These are phyloP conservation scores for Orthosia incerta DNA, from an alignment of 2,888 invertebrate genomes.

Conservation along the genomic window DNA sequence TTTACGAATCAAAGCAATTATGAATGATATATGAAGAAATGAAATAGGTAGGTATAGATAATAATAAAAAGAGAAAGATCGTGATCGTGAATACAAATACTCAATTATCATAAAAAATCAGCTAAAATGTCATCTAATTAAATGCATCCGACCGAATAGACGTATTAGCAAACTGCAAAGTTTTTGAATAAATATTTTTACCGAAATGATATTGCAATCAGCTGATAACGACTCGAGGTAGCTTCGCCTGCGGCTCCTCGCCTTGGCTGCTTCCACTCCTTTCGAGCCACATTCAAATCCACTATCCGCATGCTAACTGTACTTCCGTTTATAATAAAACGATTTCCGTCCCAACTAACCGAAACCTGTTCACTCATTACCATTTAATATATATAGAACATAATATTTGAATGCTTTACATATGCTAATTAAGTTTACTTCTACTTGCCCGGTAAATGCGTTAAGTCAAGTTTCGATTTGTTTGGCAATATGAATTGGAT, in stretches of 20 bases:
- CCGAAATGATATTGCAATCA: constrained; percentile 37
- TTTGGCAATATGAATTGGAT: constrained; percentile 11
- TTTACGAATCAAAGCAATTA: neutral
- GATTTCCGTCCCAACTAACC: constrained; percentile 76
- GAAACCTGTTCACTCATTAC: constrained; percentile 75
- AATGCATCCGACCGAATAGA: constrained; percentile 1
- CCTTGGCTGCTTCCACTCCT: constrained; percentile 66
- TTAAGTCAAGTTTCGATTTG: constrained; percentile 8
- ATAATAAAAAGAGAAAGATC: constrained; percentile 15
- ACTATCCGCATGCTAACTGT: constrained; percentile 58
- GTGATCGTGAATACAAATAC: neutral
- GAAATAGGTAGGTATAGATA: neutral
- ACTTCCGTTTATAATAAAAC: constrained; percentile 78
- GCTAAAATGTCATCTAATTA: constrained; percentile 17
- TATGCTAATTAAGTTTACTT: constrained; percentile 47
- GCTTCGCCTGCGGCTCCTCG: constrained; percentile 48
- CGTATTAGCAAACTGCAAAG: constrained; percentile 3
- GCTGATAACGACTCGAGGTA: constrained; percentile 48
- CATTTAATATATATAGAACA: constrained; percentile 60
- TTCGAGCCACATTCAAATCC: constrained; percentile 65
- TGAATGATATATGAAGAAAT: neutral
- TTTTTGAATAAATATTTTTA: constrained; percentile 24
- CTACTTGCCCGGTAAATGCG: constrained; percentile 9
- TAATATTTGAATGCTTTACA: constrained; percentile 44
- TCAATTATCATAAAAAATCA: neutral